phyloP scores from a whole-genome alignment of 2,797 vertebrate genomes.

The Staurois parvus region DNA sequence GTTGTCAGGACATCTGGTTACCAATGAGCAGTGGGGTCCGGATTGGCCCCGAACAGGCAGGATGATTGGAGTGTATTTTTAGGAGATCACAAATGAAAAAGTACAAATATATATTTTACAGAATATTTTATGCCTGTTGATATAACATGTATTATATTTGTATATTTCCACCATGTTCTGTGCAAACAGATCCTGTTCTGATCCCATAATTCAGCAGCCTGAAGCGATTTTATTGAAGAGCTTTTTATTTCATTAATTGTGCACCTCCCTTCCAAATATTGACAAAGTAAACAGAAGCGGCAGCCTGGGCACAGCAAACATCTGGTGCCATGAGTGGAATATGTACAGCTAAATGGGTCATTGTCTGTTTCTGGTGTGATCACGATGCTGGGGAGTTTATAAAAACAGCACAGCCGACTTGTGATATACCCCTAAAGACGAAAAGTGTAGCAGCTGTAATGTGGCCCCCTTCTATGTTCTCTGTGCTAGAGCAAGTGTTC shows the following conservation, averaged over 20 bases:
- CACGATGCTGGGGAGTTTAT: neutral
- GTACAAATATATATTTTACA: neutral
- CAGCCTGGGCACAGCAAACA: conserved; percentile 27
- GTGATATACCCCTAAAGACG: neutral
- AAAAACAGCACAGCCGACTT: neutral
- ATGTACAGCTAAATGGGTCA: conserved; percentile 31
- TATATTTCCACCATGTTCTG: neutral
- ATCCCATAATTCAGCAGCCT: conserved; percentile 5
- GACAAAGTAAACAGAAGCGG: conserved; percentile 34
- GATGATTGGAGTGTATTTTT: too few relatives aligned
- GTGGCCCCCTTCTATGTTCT: neutral
- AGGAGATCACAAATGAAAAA: too few relatives aligned
- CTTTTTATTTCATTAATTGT: conserved; percentile 35
- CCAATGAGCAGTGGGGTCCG: too few relatives aligned
- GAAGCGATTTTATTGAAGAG: conserved; percentile 5
- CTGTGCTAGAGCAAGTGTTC: too few relatives aligned
- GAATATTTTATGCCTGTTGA: neutral
- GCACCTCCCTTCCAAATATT: conserved; percentile 45
- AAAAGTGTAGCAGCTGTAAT: neutral
- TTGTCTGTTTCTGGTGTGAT: conserved; percentile 17
- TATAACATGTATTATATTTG: neutral
- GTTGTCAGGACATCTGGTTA: too few relatives aligned
- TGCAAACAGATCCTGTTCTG: neutral
- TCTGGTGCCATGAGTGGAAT: conserved; percentile 34
- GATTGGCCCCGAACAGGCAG: too few relatives aligned